Base-by-base conservation (phyloP, 2,888 invertebrate species). In the Ctenicera cuprea region DNA sequence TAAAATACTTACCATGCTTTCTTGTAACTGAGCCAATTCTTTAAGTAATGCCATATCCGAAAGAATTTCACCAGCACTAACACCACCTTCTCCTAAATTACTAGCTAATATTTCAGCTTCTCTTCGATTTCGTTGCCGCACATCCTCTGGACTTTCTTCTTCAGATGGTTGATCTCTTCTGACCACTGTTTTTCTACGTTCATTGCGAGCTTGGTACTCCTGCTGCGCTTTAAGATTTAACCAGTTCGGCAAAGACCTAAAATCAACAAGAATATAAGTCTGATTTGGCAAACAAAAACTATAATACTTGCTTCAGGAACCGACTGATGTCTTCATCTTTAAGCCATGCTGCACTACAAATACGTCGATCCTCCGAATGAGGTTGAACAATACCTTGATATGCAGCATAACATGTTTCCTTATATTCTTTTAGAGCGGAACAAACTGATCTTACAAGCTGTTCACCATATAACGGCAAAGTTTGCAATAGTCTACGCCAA, bases 251-350 rank as follows among this genome's bases (percentile, higher is more conserved):
- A 96, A 87, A 20, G 94, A 92, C 86, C 93, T 72, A 82, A 82
- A 5, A n/a, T n/a, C n/a, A 26, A 26, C 3, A 26, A 26, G 5
- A 26, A 5, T 26, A 26, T 18, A 30, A 71, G 5, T 14, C 18
- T 16, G 8, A 20, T 8, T 14, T 33, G 1, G 18, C 20, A 50
- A 50, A 50, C 18, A 50, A 20, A n/a, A 11, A 14, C 9, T 5
- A 14, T 30, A 64, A 0, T 9, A 22, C 41, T 80, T 90, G 92
- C 92, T 95, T 96, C 80, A 98, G 91, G 87, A 97, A 96, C 66
- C 97, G 89, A 83, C 94, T 96, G 75, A 98, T 97, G 84, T 98
- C 98, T 82, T 97, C 97, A 87, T 98, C 98, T 79, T 96, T 95
- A 0, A 97, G 90, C 97, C 97, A 96, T 11, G 93, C 92, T 0